These are phyloP conservation scores for Heterodera filipjevi DNA, from an alignment of 2,888 invertebrate genomes.

Conservation along the genomic window DNA sequence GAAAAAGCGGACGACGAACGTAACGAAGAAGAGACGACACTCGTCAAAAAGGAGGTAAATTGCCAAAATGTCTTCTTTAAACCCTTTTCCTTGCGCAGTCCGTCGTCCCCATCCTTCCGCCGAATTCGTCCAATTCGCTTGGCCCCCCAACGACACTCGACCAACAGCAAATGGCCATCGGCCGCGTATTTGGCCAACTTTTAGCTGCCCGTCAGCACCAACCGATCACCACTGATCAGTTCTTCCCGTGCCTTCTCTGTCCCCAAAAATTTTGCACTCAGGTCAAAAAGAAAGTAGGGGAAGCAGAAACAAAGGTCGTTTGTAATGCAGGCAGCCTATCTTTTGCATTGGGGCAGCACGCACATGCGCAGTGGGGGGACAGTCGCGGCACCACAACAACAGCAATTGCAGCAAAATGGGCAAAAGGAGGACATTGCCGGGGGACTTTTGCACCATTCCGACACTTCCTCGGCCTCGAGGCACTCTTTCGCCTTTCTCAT, in stretches of 20 bases:
- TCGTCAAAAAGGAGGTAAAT: background rate
- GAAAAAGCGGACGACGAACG: background rate
- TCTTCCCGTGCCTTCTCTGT: conserved; percentile 22
- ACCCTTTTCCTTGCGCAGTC: background rate
- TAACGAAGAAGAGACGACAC: background rate
- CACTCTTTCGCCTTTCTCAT: background rate
- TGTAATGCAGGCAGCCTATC: conserved; percentile 40
- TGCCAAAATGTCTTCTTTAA: background rate
- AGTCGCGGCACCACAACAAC: background rate
- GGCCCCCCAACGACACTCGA: background rate
- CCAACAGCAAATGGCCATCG: conserved; percentile 16
- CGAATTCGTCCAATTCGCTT: background rate
- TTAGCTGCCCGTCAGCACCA: conserved; percentile 11
- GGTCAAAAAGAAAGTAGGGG: conserved; percentile 22
- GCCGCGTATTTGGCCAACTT: conserved; percentile 18
- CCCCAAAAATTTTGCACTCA: conserved; percentile 17
- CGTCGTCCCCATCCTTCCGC: background rate
- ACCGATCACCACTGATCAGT: background rate
- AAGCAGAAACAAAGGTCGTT: conserved; percentile 20
- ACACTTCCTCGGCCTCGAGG: conserved; percentile 29
- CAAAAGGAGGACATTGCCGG: conserved; percentile 2
- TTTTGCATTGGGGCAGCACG: conserved; percentile 38
- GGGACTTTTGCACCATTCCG: background rate
- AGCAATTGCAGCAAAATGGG: conserved; percentile 7
- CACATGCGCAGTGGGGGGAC: conserved; percentile 32